A percentile compares a stretch with the other conserved stretches of the same genome.
Conservation (phyloP, 2,888 invertebrate genomes). For the Dynastes hyllus region DNA sequence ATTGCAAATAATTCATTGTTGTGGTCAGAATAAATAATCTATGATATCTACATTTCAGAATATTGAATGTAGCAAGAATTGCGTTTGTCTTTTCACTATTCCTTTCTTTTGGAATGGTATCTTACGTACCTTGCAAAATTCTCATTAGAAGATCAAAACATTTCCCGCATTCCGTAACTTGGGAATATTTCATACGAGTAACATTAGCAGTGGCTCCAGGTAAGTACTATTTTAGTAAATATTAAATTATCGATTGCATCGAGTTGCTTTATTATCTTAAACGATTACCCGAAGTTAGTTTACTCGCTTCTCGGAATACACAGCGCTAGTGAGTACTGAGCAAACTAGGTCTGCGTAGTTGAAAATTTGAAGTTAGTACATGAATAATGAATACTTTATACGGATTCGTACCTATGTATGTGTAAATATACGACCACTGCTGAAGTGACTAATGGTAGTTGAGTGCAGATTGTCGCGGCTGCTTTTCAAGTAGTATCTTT, state of each 20-base stretch:
- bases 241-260: background rate
- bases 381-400: background rate
- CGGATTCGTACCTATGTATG: too few species aligned
- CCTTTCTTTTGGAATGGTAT: conserved; percentile 37
- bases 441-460: background rate
- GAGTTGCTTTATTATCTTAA: background rate
- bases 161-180: conserved; percentile 3
- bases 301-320: background rate
- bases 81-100: conserved; percentile 9
- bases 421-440: too few species aligned
- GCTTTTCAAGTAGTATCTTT: too few species aligned
- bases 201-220: conserved; percentile 2
- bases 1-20: background rate
- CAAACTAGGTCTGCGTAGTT: background rate
- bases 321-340: background rate
- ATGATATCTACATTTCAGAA: conserved; percentile 5
- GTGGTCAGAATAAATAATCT: background rate
- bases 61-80: conserved; percentile 20
- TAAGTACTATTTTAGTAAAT: background rate
- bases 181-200: conserved; percentile 38
- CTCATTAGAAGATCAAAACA: conserved; percentile 12
- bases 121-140: conserved; percentile 8
- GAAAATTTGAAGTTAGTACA: background rate
- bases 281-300: background rate
- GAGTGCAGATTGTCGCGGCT: background rate